Percentiles rank a stretch among this genome's conserved stretches.
phyloP scores from a whole-genome alignment of 2,888 invertebrate genomes.

The Myopa testacea region DNA sequence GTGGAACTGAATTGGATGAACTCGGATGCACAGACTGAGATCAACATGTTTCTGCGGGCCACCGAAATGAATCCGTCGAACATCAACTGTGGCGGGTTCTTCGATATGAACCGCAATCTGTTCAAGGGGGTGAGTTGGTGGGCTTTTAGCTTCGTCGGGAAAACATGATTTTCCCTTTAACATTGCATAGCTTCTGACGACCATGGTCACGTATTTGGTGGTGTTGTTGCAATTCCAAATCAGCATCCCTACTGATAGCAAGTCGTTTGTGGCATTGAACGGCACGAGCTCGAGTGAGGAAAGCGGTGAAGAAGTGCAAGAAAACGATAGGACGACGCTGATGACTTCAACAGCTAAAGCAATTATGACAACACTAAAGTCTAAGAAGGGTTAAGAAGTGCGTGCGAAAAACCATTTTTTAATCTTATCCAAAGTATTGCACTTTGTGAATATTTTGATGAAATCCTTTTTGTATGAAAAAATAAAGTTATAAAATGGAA shows the following conservation, averaged over 20 bases:
- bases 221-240: slow-evolving; percentile 82
- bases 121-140: slow-evolving; percentile 75
- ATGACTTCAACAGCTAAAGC: slow-evolving; percentile 41
- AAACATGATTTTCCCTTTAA: background rate
- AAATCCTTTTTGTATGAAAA: background rate
- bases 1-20: slow-evolving; percentile 83
- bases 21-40: slow-evolving; percentile 80
- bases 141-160: too few species aligned
- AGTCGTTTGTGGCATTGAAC: slow-evolving; percentile 46
- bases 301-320: slow-evolving; percentile 50
- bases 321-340: slow-evolving; percentile 52
- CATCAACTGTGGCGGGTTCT: slow-evolving; percentile 80
- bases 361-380: slow-evolving; percentile 40
- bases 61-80: slow-evolving; percentile 83
- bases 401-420: background rate
- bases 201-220: slow-evolving; percentile 82
- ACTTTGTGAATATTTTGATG: background rate
- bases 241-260: slow-evolving; percentile 74
- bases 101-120: slow-evolving; percentile 78
- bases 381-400: slow-evolving; percentile 40
- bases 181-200: slow-evolving; percentile 73
- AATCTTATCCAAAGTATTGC: too few species aligned
- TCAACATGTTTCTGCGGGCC: slow-evolving; percentile 81
- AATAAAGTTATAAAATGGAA: slow-evolving; percentile 17
- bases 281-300: slow-evolving; percentile 46